Evolutionary conservation across 1,140 invertebrate species (phyloP), one percentile per base, ranked within the genome.

Genomic region (Eumaeus atala): DNA sequence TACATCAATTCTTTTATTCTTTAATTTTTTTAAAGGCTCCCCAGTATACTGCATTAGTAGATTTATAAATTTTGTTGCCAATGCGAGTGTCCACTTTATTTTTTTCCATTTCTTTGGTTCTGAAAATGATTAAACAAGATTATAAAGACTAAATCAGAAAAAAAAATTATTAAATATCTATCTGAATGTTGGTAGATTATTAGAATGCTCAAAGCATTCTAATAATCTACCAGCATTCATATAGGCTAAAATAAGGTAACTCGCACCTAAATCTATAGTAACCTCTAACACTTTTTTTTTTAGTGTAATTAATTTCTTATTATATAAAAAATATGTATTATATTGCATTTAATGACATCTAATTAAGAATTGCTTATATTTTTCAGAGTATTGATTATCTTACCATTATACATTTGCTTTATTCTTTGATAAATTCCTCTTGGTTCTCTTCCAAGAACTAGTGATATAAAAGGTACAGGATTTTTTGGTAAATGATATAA

Each of bases 361-460:
- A 28, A 28, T 28, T 3, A 28, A 28, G 6, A 3, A 28, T 28
- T 28, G 6, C 21, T 28, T 28, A 6, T 28, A 28, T 28, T 28
- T 28, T 28, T 33, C 21, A 44, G 14, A 33, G 17, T 16, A 14
- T 42, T 8, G 14, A 34, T 12, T 44, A 51, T 21, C 49, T 59
- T 62, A 83, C 79, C 79, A 62, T 69, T 59, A 56, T 42, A 48
- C 34, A 59, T 49, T 49, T 66, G 55, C n/a, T 58, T 17, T 14
- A 78, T 50, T 57, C 66, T 77, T 60, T 71, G 76, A 36, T 74
- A 74, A 34, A 84, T 70, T 18, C 74, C 76, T 61, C 80, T 69
- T 9, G 70, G 69, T 55, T 80, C 73, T 54, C 80, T 62, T 44
- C 72, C 57, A n/a, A 84, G 58, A 47, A 84, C 51, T 40, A 59